Evolutionary conservation across 1,140 invertebrate genomes (phyloP), one percentile per base, ranked within the genome.

Genomic region (Penaeus indicus): DNA sequence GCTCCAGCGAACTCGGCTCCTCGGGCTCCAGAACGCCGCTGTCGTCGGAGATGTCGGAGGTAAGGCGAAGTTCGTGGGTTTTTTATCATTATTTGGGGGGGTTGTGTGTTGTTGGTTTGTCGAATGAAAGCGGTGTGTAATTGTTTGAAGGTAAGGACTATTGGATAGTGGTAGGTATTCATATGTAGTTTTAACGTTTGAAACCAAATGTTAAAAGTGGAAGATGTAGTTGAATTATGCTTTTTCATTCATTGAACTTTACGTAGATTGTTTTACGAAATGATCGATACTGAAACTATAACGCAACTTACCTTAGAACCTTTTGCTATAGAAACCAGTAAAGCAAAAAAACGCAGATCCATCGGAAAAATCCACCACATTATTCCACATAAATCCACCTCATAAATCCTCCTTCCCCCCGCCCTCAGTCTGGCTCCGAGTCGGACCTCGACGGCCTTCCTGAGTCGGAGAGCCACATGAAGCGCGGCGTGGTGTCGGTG

Each of bases 31-130:
- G 81, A n/a, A 90, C 88, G 22, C 85, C 86, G 60, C 83, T 87
- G 19, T 90, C 90, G 22, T 90, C 90, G 21, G 90, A 91, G n/a
- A 77, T 91, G 78, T 88, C 90, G 25, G 90, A 91, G 86, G 90
- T 90, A 69, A 85, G 75, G 32, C 32, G 1, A 32, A 32, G 32
- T 8, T 8, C 19, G 7, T 11, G 10, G 32, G 22, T 27, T 79
- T 54, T 78, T 27, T 10, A 21, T 32, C 21, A 11, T 75, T 13
- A 0, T 82, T 22, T 19, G 7, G 61, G 11, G 2, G 4, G 10
- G 16, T 32, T 85, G n/a, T 38, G 62, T 47, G 42, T 7, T n/a
- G n/a, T 47, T 86, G 47, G 77, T 79, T 27, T 1, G 13, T 10
- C 13, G 69, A 21, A 21, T 72, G n/a, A 72, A 19, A 27, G 67